These are phyloP conservation scores for Rhopalosiphum padi DNA, from an alignment of 1,140 invertebrate species.

Conservation along the genomic window DNA sequence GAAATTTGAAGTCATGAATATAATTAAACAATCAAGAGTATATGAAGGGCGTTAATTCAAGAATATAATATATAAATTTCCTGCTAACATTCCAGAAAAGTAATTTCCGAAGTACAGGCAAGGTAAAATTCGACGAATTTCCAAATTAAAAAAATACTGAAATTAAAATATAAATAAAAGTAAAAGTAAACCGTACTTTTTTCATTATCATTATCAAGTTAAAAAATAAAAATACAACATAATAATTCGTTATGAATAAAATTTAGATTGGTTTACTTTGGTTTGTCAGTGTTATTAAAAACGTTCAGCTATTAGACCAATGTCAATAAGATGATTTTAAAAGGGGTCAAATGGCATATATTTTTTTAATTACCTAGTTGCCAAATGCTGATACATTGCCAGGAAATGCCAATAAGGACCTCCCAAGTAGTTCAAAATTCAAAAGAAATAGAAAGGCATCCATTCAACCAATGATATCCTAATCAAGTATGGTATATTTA, in stretches of 20 bases:
- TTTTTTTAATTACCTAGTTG: not conserved
- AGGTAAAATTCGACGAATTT: slow-evolving; percentile 13
- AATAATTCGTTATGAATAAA: not conserved
- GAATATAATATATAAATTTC: not conserved
- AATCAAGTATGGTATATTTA: not conserved
- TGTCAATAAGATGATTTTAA: not conserved
- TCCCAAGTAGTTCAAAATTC: not conserved
- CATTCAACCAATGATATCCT: not conserved
- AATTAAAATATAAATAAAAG: slow-evolving; percentile 19
- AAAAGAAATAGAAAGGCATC: not conserved
- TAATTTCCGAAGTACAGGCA: not conserved
- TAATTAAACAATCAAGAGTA: not conserved
- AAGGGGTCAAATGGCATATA: not conserved
- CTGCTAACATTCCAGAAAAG: slow-evolving; percentile 18
- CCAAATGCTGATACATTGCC: not conserved
- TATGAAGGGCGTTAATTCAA: not conserved
- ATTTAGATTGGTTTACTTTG: not conserved
- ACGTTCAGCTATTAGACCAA: not conserved
- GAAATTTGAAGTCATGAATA: slow-evolving; percentile 19
- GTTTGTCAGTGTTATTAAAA: not conserved
- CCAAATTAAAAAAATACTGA: not conserved
- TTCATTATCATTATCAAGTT: not conserved
- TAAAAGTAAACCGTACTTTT: not conserved
- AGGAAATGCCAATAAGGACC: not conserved
- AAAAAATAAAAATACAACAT: not conserved